Evolutionary conservation across 2,888 invertebrate genomes (phyloP).

Genomic region (Epistrophe eligans): DNA sequence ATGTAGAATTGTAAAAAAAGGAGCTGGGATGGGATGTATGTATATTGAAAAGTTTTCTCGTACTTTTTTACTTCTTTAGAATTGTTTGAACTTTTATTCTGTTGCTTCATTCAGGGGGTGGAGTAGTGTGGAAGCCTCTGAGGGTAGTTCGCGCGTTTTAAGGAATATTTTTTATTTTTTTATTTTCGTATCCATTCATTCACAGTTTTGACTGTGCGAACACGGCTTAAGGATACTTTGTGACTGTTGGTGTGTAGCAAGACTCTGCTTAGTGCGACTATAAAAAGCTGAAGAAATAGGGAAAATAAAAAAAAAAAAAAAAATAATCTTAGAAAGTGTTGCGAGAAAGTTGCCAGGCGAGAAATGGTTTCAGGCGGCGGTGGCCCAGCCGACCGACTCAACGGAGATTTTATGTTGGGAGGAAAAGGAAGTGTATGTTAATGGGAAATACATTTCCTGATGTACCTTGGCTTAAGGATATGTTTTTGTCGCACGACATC

Average conservation of each 20-base stretch:
- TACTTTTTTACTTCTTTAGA: conserved; percentile 61
- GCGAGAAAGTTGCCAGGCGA: conserved; percentile 60
- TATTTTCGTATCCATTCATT: conserved; percentile 50
- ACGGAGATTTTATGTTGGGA: conserved; percentile 19
- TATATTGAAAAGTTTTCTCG: conserved; percentile 65
- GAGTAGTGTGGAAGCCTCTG: background rate
- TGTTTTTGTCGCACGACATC: conserved; percentile 41
- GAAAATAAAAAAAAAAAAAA: conserved; percentile 11
- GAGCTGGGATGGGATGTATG: conserved; percentile 1
- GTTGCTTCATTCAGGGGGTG: conserved; percentile 57
- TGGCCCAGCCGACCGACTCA: background rate
- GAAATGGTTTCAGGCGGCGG: conserved; percentile 58
- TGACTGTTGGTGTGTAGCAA: conserved; percentile 68
- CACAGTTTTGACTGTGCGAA: conserved; percentile 64
- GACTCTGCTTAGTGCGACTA: conserved; percentile 62
- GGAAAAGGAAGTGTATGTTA: conserved; percentile 68
- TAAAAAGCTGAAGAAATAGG: conserved; percentile 64
- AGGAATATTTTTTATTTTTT: conserved; percentile 20
- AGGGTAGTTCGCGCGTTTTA: conserved; percentile 42
- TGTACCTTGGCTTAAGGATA: conserved; percentile 51
- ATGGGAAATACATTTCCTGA: conserved; percentile 73
- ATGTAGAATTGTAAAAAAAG: background rate
- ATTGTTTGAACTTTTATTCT: conserved; percentile 74
- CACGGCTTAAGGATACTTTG: conserved; percentile 70
- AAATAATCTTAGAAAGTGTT: conserved; percentile 48